Evolutionary conservation across 2,797 vertebrate species (phyloP), one percentile per base, ranked within the genome.

Genomic region (Danio choprae): DNA sequence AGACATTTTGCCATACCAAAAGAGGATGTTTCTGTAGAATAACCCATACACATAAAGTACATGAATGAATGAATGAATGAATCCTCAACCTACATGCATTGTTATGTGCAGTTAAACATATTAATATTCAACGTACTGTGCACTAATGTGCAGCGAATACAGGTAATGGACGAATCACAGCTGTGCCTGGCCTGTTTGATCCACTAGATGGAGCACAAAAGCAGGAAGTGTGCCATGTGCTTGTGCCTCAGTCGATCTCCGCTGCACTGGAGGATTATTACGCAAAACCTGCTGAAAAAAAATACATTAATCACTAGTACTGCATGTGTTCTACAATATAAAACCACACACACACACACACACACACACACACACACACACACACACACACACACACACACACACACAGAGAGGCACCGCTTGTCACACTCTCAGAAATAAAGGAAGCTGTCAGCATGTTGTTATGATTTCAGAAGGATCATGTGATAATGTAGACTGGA

Each of bases 161-260:
- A 65, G 63, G 7, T 9, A 13, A 60, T 62, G 3, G 7, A 65
- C 16, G 41, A 18, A 16, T 48, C 11, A 40, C 38, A 20, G 8
- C 40, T 59, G 29, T 71, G 58, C 18, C 10, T 55, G 8, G 36
- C 18, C 22, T 7, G 53, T 65, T 68, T 20, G 4, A 1, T 59
- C 86, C 88, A 87, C 86, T 83, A 88, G 88, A 86, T 87, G 88
- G 86, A 13, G 81, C 53, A 64, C 64, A 65, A 70, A 48, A 67
- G 62, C 86, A 71, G 44, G 40, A 56, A 50, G 20, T 83, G 70
- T 56, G 40, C 13, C 82, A 74, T 82, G 76, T 63, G 70, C 13
- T 22, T 11, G 15, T 77, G 81, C 65, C 79, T 79, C 68, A 84
- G 51, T 79, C 68, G 58, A 29, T 69, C 41, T 80, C 13, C 78